These are phyloP conservation scores for Drosophila orena DNA, from an alignment of 1,140 invertebrate genomes.

Conservation along the genomic window DNA sequence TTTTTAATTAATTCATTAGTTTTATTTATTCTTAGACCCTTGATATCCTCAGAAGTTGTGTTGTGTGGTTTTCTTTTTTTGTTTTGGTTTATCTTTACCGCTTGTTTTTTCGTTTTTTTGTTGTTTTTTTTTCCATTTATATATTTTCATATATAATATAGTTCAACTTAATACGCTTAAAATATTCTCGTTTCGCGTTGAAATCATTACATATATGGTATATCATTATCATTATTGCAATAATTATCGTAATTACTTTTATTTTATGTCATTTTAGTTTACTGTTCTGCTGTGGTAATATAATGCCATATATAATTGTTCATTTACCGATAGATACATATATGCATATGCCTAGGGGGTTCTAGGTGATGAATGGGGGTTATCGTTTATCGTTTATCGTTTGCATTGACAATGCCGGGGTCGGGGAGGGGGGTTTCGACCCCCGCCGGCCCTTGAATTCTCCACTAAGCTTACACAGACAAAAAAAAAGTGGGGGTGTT, in stretches of 20 bases:
- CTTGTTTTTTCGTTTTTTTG: conserved; percentile 39
- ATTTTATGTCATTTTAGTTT: conserved; percentile 49
- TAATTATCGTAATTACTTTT: conserved; percentile 49
- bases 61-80: conserved; percentile 49
- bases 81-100: conserved; percentile 70
- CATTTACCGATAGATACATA: conserved; percentile 42
- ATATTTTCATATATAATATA: conserved; percentile 32
- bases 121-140: conserved; percentile 34
- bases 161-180: conserved; percentile 48
- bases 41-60: conserved; percentile 82
- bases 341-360: conserved; percentile 62
- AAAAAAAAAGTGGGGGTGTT: conserved; percentile 58
- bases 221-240: conserved; percentile 57
- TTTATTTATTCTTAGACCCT: conserved; percentile 83
- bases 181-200: conserved; percentile 50
- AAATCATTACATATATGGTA: conserved; percentile 59
- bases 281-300: conserved; percentile 62
- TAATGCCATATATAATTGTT: conserved; percentile 77
- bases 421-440: background rate
- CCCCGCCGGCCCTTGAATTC: conserved; percentile 5
- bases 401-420: conserved; percentile 23
- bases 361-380: conserved; percentile 35
- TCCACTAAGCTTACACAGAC: conserved; percentile 64
- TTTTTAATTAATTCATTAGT: conserved; percentile 82
- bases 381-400: conserved; percentile 1